Evolutionary conservation across 2,797 vertebrate species (phyloP), one percentile per base, ranked within the genome.

Genomic region (Sebastes iracundus): DNA sequence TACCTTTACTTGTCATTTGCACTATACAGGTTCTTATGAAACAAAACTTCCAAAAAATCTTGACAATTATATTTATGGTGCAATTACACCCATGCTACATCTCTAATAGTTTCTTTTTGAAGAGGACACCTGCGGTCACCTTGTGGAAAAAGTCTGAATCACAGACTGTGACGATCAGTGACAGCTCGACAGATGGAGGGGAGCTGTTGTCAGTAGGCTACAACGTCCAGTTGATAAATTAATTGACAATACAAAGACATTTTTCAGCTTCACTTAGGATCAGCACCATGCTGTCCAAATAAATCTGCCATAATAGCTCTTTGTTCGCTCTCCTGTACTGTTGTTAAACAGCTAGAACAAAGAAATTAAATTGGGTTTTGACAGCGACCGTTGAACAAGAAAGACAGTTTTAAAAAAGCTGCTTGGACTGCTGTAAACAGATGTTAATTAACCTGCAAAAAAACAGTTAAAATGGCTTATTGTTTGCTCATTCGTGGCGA

Each of bases 111-210:
- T 46, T 18, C 0, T 22, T 23, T 72, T 22, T 9, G 12, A 53
- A n/a, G 35, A 61, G 38, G 42, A 73, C 16, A 46, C 42, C 42
- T 46, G 42, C 42, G 16, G 42, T 46, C 52, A 59, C 38, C 32
- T 80, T 75, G n/a, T 14, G 42, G 18, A 52, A n/a, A 27, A 18
- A 5, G 35, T 66, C 49, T n/a, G n/a, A 71, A 60, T 38, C n/a
- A 58, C 33, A 75, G 30, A 33, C 55, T 59, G 76, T 56, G 68
- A 77, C 2, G 7, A 38, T 33, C 58, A 65, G 30, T 22, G 42
- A 67, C 65, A 72, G 35, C 46, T 58, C 3, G 3, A 71, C 69
- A 85, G 69, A 72, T 49, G 76, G 65, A 72, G 52, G 18, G 27
- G 53, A 70, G 42, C 42, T 0, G 42, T 23, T 5, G 46, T 60